These are phyloP conservation scores for Trichopria drosophilae DNA, from an alignment of 2,888 invertebrate genomes.

Conservation along the genomic window DNA sequence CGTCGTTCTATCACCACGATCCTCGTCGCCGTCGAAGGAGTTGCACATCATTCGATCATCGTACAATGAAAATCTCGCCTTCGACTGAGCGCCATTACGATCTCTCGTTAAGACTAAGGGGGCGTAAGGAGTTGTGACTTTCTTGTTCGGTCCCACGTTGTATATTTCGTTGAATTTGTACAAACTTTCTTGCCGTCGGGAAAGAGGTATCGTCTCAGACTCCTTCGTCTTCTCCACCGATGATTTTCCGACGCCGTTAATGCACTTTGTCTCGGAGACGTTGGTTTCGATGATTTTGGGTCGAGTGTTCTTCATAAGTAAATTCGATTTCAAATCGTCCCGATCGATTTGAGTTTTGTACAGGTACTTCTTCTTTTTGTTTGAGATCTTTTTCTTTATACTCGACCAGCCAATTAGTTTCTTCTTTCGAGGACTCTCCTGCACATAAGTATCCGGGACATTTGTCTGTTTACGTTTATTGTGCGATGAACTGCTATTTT, in stretches of 20 bases:
- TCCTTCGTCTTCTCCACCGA: no score
- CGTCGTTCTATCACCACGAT: conserved; percentile 41
- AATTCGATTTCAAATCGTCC: conserved; percentile 52
- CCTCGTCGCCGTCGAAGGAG: conserved; percentile 57
- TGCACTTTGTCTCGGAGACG: conserved; percentile 60
- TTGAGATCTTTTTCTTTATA: conserved; percentile 59
- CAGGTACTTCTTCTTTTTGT: conserved; percentile 42
- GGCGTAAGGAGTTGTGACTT: conserved; percentile 73
- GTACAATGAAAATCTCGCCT: conserved; percentile 76
- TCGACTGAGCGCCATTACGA: conserved; percentile 66
- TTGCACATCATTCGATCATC: conserved; percentile 86
- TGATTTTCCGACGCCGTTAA: conserved; percentile 51
- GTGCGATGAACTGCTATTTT: conserved; percentile 37
- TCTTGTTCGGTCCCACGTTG: conserved; percentile 68
- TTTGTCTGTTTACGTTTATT: conserved; percentile 60
- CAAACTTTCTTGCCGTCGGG: conserved; percentile 71
- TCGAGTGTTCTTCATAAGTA: conserved; percentile 45
- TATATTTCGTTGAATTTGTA: conserved; percentile 79
- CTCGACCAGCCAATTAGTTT: conserved; percentile 61
- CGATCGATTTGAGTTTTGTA: conserved; percentile 49
- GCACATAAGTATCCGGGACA: conserved; percentile 54
- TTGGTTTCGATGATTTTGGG: conserved; percentile 51
- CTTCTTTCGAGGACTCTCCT: conserved; percentile 45
- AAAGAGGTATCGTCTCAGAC: no score
- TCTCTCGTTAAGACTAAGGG: conserved; percentile 74